Evolutionary conservation across 2,113 vertebrate genomes (phyloP).

Genomic region (Brienomyrus longianalis): DNA sequence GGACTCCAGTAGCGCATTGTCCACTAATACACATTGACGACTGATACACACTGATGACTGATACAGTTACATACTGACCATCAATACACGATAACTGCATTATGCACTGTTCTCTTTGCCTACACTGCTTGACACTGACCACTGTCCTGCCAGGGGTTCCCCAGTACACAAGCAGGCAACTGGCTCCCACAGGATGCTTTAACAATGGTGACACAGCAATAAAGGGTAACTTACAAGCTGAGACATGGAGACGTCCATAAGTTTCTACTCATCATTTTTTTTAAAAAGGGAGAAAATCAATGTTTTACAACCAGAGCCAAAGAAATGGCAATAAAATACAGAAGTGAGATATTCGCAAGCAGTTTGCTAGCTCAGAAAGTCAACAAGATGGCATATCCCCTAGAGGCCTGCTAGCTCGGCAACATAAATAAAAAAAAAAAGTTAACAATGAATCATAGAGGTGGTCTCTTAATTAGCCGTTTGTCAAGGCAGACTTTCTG

Average conservation of each 20-base stretch:
- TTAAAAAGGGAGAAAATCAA: background rate
- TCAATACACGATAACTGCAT: background rate
- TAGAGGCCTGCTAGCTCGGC: conserved; percentile 28
- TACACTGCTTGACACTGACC: background rate
- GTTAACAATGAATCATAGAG: conserved; percentile 22
- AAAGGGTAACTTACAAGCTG: background rate
- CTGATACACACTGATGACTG: background rate
- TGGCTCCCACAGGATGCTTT: background rate
- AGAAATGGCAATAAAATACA: conserved; percentile 38
- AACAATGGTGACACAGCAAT: background rate
- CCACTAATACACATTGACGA: background rate
- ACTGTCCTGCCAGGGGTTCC: background rate
- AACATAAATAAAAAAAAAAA: conserved; percentile 42
- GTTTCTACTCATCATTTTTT: background rate
- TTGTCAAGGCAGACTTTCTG: background rate
- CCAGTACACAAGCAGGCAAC: background rate
- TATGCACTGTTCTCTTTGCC: background rate
- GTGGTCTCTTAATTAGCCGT: conserved; percentile 19
- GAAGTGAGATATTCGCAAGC: conserved; percentile 33
- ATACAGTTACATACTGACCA: background rate
- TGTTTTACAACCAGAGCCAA: conserved; percentile 26
- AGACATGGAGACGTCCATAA: background rate
- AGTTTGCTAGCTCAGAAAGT: background rate
- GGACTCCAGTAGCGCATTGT: too few relatives aligned
- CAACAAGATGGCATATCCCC: conserved; percentile 16